Percentiles rank a stretch among this genome's conserved stretches.
Conservation (phyloP, 2,797 vertebrate genomes). For the Neosalanx taihuensis region DNA sequence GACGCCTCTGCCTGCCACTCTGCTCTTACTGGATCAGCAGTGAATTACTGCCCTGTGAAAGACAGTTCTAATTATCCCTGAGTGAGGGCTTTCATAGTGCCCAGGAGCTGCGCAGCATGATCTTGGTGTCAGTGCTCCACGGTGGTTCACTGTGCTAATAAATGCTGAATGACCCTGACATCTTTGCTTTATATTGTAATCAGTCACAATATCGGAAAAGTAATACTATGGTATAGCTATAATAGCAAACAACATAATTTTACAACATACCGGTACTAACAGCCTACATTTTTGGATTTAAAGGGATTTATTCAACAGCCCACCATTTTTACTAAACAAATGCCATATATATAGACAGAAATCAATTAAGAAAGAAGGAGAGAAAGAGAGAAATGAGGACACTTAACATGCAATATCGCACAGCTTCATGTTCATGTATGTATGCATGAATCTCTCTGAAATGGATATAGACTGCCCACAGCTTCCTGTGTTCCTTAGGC, state of each 20-base stretch:
- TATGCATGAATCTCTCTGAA: slow-evolving; percentile 18
- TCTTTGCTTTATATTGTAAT: neutral
- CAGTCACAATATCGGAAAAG: no score
- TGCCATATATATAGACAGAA: neutral
- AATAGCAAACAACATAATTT: no score
- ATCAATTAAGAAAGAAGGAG: slow-evolving; percentile 1
- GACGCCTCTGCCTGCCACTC: slow-evolving; percentile 46
- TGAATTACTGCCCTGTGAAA: slow-evolving; percentile 57
- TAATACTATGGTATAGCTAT: no score
- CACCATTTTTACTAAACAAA: no score
- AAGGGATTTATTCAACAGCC: no score
- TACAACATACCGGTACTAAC: no score
- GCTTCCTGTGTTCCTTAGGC: slow-evolving; percentile 1
- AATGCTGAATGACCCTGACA: neutral
- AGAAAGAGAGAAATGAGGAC: slow-evolving; percentile 1
- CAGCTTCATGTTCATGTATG: slow-evolving; percentile 20
- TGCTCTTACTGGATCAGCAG: slow-evolving; percentile 61
- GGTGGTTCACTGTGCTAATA: slow-evolving; percentile 29
- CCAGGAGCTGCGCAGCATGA: slow-evolving; percentile 34
- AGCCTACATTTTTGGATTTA: no score
- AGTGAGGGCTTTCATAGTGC: slow-evolving; percentile 58
- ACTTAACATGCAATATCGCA: slow-evolving; percentile 1
- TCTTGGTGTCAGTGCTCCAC: slow-evolving; percentile 40
- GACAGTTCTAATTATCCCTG: slow-evolving; percentile 55
- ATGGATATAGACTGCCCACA: slow-evolving; percentile 17